Evolutionary conservation across 2,113 vertebrate species (phyloP), one percentile per base, ranked within the genome.

Genomic region (Indicator indicator): DNA sequence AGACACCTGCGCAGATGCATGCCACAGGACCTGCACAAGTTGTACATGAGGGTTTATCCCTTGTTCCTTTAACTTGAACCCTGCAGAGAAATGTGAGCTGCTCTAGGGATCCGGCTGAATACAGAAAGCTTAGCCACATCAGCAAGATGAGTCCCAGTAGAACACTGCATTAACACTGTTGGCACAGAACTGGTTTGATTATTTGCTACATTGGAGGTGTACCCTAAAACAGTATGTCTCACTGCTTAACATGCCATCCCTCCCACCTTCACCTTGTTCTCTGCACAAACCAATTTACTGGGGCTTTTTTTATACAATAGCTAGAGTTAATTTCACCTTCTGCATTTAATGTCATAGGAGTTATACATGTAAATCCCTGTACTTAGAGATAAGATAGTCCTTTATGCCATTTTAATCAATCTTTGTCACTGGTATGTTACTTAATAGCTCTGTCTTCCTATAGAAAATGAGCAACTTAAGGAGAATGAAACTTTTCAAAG

Each of bases 401-500:
- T 94, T 94, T 94, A 92, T 94, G 73, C 56, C 89, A 89, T 96
- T 96, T 94, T 95, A 92, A 93, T 96, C 90, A 97, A 87, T 94
- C 88, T 82, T 89, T 82, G 78, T 89, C 96, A 86, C 76, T 46
- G 54, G 88, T 97, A 84, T 95, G 91, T 94, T 97, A 95, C 91
- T 97, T 97, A 98, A 98, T 96, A 97, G 97, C 96, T 96, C 95
- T 97, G 94, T 97, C 98, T 97, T 97, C 93, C 88, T 96, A 94
- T 93, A 94, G 97, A 96, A 98, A 97, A 98, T 97, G 97, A 98
- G 94, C 97, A 97, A 97, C 97, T 91, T 97, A 96, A 96, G 97
- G 97, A 97, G 98, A 98, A 98, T 97, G 95, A 94, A 98, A 97
- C 96, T 97, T 97, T 96, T 98, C 96, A 95, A 96, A 97, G 96